phyloP scores from a whole-genome alignment of 2,113 vertebrate genomes.

The Neofelis nebulosa region DNA sequence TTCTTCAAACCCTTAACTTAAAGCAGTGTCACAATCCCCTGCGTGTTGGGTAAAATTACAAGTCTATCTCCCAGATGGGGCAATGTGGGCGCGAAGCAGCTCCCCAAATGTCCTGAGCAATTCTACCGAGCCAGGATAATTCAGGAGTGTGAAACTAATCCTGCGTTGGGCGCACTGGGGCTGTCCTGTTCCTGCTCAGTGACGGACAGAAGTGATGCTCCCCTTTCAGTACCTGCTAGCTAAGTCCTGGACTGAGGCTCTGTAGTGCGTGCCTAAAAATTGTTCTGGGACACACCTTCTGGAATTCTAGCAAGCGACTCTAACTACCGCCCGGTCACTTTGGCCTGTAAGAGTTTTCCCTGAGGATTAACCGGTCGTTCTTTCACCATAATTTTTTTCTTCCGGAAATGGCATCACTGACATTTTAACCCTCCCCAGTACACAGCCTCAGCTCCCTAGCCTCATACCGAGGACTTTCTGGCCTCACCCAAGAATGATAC shows the following conservation, averaged over 20 bases:
- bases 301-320: neutral
- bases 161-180: neutral
- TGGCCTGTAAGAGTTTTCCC: neutral
- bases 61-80: neutral
- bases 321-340: neutral
- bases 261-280: neutral
- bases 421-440: neutral
- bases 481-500: neutral
- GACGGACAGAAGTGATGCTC: neutral
- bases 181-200: neutral
- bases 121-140: neutral
- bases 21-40: neutral
- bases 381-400: neutral
- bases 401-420: neutral
- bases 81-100: neutral
- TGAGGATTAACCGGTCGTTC: neutral
- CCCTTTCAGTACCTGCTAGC: neutral
- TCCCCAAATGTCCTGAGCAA: neutral
- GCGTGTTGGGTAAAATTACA: neutral
- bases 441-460: too few relatives aligned
- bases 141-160: neutral
- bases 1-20: neutral
- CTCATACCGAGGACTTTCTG: neutral
- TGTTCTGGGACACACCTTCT: neutral
- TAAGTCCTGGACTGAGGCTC: neutral